These are phyloP conservation scores for Heliothis peltigera DNA, from an alignment of 2,888 invertebrate genomes.

Conservation along the genomic window DNA sequence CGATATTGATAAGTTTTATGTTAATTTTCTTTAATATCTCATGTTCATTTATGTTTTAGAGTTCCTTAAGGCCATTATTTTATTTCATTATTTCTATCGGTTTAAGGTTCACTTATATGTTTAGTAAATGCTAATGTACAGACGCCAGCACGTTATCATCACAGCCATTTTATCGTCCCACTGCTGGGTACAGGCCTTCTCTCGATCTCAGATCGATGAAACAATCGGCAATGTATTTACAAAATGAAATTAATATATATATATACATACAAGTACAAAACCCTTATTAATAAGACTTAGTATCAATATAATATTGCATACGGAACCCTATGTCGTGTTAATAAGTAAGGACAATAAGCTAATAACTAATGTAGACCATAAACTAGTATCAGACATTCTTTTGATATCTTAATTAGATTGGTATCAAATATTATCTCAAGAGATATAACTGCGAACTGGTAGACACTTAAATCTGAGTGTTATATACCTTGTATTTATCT, in stretches of 20 bases:
- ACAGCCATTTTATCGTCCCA: too few species aligned
- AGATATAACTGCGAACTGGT: slow-evolving; percentile 16
- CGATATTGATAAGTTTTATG: slow-evolving; percentile 25
- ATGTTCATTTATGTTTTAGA: not conserved
- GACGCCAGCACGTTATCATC: too few species aligned
- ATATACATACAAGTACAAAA: too few species aligned
- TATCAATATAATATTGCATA: not conserved
- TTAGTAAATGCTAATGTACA: too few species aligned
- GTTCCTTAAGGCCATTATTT: not conserved
- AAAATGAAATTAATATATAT: too few species aligned
- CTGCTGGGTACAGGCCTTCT: too few species aligned
- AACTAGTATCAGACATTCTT: slow-evolving; percentile 32
- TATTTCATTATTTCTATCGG: too few species aligned
- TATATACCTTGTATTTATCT: too few species aligned
- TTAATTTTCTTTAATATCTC: slow-evolving; percentile 25
- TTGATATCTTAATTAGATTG: slow-evolving; percentile 54
- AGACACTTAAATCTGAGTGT: not conserved
- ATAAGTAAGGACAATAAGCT: slow-evolving; percentile 44
- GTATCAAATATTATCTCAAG: slow-evolving; percentile 22
- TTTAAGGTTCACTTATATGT: too few species aligned
- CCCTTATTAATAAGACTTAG: too few species aligned
- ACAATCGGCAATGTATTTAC: too few species aligned
- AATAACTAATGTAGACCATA: slow-evolving; percentile 38
- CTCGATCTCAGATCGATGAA: too few species aligned
- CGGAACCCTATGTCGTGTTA: slow-evolving; percentile 22